phyloP scores from a whole-genome alignment of 2,888 invertebrate species.

The Thumatha senex region DNA sequence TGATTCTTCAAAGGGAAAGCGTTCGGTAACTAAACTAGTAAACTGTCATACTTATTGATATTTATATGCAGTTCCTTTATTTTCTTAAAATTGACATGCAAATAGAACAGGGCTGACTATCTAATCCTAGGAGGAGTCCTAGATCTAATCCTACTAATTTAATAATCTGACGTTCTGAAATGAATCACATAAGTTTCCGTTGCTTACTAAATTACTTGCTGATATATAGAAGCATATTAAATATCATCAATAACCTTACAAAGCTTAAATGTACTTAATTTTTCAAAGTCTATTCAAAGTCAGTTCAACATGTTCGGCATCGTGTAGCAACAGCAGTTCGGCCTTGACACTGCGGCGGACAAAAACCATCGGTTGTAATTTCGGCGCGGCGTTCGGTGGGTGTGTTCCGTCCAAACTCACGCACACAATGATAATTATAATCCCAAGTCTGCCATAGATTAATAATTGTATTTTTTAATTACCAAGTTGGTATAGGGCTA shows the following conservation, averaged over 20 bases:
- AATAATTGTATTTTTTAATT: constrained; percentile 27
- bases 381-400: constrained; percentile 69
- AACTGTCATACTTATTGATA: too few species aligned
- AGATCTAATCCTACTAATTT: too few species aligned
- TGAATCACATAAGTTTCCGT: not conserved
- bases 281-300: constrained; percentile 30
- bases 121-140: too few species aligned
- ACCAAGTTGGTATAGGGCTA: not conserved
- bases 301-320: constrained; percentile 28
- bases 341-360: constrained; percentile 79
- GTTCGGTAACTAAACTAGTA: too few species aligned
- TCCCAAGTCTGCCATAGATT: constrained; percentile 54
- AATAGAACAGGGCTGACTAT: too few species aligned
- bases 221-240: too few species aligned
- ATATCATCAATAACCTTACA: constrained; percentile 22
- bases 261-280: constrained; percentile 33
- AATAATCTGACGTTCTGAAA: not conserved
- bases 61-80: too few species aligned
- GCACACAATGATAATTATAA: constrained; percentile 44
- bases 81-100: too few species aligned
- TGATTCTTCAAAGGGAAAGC: too few species aligned
- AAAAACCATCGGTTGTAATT: constrained; percentile 75
- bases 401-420: constrained; percentile 59
- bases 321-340: constrained; percentile 65
- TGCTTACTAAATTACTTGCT: not conserved